A percentile compares a stretch with the other conserved stretches of the same genome.
Evolutionary conservation across 2,888 invertebrate species (phyloP).

Genomic region (Lissocephala sabroskyi): DNA sequence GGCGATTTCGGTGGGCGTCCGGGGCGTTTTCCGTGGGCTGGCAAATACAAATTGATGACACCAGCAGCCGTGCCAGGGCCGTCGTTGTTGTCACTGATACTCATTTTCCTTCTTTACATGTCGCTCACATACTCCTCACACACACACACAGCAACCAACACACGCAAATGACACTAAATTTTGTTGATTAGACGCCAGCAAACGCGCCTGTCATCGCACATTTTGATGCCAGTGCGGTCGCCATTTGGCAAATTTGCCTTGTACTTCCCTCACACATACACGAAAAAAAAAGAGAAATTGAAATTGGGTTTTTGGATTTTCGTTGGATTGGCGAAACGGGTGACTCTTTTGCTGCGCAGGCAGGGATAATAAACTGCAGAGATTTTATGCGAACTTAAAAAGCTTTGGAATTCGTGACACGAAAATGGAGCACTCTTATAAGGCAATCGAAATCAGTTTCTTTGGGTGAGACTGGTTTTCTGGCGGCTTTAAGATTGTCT

Average conservation of each 20-base stretch:
- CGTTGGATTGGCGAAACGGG: no score
- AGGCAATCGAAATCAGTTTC: no score
- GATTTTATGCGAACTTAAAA: background rate
- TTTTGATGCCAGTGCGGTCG: background rate
- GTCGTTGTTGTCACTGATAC: conserved; percentile 47
- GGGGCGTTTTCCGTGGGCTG: conserved; percentile 4
- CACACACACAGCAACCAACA: conserved; percentile 6
- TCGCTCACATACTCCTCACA: conserved; percentile 37
- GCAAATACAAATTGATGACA: conserved; percentile 60
- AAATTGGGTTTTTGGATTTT: no score
- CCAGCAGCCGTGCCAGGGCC: conserved; percentile 36
- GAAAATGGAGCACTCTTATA: background rate
- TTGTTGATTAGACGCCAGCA: conserved; percentile 57
- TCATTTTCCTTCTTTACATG: conserved; percentile 34
- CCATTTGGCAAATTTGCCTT: conserved; percentile 6
- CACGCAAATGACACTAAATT: conserved; percentile 55
- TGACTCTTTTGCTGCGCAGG: no score
- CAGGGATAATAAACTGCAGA: background rate
- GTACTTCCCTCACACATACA: background rate
- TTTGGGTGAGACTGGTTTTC: no score
- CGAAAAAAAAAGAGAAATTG: background rate
- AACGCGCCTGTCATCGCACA: conserved; percentile 10
- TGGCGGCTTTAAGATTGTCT: no score
- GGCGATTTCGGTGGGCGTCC: background rate
- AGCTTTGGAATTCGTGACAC: background rate